A percentile compares a stretch with the other conserved stretches of the same genome.
Conservation (phyloP, 2,113 vertebrate genomes). For the Nyctereutes procyonoides region DNA sequence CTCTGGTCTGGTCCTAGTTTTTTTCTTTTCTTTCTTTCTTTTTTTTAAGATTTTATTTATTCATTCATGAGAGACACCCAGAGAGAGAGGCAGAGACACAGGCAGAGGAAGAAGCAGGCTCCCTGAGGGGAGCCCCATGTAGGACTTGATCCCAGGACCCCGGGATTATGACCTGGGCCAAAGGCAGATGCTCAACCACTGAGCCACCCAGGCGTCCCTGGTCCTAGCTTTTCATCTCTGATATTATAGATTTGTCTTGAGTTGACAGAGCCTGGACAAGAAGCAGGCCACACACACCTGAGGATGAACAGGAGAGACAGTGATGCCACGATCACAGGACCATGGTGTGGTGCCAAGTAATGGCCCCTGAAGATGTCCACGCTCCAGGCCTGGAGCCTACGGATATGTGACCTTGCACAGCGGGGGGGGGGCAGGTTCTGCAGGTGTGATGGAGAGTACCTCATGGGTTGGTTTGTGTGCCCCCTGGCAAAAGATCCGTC, state of each 20-base stretch:
- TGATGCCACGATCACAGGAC: not conserved
- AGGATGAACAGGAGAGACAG: fast-evolving
- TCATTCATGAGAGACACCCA: too few species aligned
- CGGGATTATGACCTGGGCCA: too few species aligned
- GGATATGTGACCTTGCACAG: fast-evolving
- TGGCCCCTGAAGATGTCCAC: not conserved
- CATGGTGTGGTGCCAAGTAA: too few species aligned
- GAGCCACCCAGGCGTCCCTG: too few species aligned
- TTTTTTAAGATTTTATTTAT: too few species aligned
- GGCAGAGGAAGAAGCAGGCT: too few species aligned
- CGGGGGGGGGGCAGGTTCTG: not conserved
- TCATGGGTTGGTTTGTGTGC: not conserved
- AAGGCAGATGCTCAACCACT: too few species aligned
- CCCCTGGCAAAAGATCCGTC: not conserved
- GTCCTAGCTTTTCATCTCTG: not conserved
- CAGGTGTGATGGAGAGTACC: not conserved
- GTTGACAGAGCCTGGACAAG: not conserved
- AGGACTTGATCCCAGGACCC: too few species aligned
- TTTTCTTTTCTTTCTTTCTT: too few species aligned
- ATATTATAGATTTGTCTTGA: not conserved
- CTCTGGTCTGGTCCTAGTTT: too few species aligned
- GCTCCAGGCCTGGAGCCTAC: fast-evolving
- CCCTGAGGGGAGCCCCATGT: too few species aligned
- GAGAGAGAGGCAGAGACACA: too few species aligned
- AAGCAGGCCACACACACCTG: not conserved